These are phyloP conservation scores for Corythoichthys haematopterus DNA, from an alignment of 2,113 vertebrate genomes.

Conservation along the genomic window DNA sequence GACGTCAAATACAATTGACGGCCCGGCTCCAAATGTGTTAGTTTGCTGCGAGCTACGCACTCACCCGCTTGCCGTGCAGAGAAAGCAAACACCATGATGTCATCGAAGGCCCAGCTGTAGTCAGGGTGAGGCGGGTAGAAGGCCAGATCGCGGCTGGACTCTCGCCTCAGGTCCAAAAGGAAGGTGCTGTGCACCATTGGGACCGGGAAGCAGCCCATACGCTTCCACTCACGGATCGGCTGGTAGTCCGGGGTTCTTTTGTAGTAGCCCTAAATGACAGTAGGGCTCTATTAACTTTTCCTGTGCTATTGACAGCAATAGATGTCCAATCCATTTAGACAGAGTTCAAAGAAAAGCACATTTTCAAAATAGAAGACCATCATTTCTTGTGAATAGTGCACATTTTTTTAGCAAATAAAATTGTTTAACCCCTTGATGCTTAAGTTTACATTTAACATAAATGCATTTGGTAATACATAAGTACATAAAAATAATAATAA, in stretches of 20 bases:
- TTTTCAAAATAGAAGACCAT: too few species aligned
- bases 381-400: too few species aligned
- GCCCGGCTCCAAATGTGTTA: not conserved
- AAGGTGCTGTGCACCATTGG: conserved; percentile 97
- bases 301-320: too few species aligned
- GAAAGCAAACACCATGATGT: conserved; percentile 97
- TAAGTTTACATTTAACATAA: too few species aligned
- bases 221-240: conserved; percentile 91
- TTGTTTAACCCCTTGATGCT: too few species aligned
- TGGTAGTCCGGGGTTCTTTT: conserved; percentile 88
- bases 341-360: too few species aligned
- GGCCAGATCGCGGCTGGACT: conserved; percentile 74
- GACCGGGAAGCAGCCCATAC: conserved; percentile 83
- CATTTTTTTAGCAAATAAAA: too few species aligned
- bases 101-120: conserved; percentile 96
- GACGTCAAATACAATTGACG: conserved; percentile 6
- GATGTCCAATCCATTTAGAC: too few species aligned
- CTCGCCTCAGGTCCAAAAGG: conserved; percentile 87
- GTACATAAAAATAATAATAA: too few species aligned
- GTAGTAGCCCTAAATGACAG: conserved; percentile 84
- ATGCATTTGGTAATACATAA: too few species aligned
- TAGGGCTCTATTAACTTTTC: not conserved
- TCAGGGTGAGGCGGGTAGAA: conserved; percentile 90
- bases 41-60: conserved; percentile 28
- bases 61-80: conserved; percentile 88